Percentiles rank a stretch among this genome's conserved stretches.
Evolutionary conservation across 1,140 invertebrate genomes (phyloP).

Genomic region (Eupristina koningsbergeri): DNA sequence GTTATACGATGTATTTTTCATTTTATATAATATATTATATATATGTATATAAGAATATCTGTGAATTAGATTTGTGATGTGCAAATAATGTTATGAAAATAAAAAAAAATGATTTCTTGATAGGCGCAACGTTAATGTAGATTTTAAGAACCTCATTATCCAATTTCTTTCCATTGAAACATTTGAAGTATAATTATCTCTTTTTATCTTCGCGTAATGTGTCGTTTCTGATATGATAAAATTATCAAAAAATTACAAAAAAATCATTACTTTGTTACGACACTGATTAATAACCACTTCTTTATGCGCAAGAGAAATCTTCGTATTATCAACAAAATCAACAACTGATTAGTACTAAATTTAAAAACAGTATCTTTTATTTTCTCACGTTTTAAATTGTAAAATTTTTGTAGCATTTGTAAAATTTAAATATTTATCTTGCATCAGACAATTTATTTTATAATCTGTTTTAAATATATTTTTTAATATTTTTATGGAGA

Average conservation of each 20-base stretch:
- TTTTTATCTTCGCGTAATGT: not conserved
- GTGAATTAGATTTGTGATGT: no score
- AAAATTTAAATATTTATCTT: no score
- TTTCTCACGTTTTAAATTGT: no score
- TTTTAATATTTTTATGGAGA: no score
- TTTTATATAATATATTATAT: no score
- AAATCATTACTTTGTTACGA: conserved; percentile 28
- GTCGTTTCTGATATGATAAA: not conserved
- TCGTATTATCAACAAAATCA: conserved; percentile 10
- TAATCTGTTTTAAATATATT: no score
- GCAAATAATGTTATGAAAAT: no score
- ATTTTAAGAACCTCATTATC: conserved; percentile 40
- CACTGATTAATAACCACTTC: conserved; percentile 39
- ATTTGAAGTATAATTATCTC: conserved; percentile 40
- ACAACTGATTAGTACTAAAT: conserved; percentile 18
- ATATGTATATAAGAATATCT: no score
- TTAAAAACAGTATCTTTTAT: not conserved
- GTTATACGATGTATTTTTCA: no score
- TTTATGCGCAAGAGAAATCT: not conserved
- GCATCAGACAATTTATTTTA: no score
- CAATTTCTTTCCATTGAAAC: conserved; percentile 26
- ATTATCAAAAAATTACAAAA: conserved; percentile 47
- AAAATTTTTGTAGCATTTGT: no score
- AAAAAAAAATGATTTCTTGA: conserved; percentile 24
- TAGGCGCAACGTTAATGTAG: conserved; percentile 31